Evolutionary conservation across 2,797 vertebrate species (phyloP).

Genomic region (Sebastes matsubarae): DNA sequence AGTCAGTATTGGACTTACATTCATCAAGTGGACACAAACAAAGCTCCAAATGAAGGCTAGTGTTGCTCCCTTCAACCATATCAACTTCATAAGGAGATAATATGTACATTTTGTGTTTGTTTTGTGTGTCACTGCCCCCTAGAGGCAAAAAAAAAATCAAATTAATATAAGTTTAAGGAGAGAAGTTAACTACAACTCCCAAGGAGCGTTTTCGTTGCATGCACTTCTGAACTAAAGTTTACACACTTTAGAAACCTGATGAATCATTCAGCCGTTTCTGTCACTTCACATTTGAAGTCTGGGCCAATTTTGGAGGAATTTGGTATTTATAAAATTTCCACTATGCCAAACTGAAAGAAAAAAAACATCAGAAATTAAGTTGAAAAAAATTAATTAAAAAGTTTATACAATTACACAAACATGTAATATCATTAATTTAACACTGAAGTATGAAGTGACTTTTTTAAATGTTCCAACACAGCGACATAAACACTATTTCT

Average conservation of each 20-base stretch:
- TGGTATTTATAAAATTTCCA: not conserved
- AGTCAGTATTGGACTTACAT: not conserved
- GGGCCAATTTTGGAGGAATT: not conserved
- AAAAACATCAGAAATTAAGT: not conserved
- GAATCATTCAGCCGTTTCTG: not conserved
- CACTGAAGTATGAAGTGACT: not conserved
- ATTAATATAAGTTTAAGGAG: not conserved
- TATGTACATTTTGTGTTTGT: not conserved
- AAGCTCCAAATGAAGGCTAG: no score
- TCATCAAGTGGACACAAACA: not conserved
- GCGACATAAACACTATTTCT: not conserved
- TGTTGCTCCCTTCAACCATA: not conserved
- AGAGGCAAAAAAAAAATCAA: not conserved
- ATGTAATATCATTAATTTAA: not conserved
- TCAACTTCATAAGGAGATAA: not conserved
- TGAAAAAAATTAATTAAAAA: no score
- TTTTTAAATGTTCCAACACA: not conserved
- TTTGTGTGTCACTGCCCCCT: not conserved
- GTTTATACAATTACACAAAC: not conserved
- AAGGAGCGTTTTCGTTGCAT: no score
- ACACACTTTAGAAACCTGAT: not conserved
- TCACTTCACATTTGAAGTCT: not conserved
- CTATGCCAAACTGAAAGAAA: not conserved
- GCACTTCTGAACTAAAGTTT: not conserved
- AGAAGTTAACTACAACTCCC: not conserved